Conservation (phyloP, 2,113 vertebrate species). For the Aldabrachelys gigantea region DNA sequence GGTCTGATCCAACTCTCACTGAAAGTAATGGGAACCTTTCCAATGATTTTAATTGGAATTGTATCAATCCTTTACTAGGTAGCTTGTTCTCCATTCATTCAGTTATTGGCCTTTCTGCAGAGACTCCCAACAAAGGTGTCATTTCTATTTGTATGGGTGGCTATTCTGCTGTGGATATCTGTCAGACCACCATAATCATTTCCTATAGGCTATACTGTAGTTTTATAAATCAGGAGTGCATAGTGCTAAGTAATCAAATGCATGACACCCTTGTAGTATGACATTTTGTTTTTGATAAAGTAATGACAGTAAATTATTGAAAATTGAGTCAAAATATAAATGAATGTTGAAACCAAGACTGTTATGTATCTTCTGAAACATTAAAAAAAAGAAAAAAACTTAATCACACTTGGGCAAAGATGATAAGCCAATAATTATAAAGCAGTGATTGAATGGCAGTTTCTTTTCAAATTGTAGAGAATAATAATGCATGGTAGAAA, state of each 20-base stretch:
- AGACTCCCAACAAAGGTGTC: not conserved
- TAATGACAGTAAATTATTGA: not conserved
- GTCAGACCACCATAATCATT: not conserved
- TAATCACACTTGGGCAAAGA: not conserved
- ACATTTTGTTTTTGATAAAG: not conserved
- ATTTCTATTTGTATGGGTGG: constrained; percentile 10
- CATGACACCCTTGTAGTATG: not conserved
- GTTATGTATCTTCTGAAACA: not conserved
- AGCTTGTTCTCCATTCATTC: not conserved
- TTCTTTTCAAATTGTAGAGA: not conserved
- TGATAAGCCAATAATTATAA: not conserved
- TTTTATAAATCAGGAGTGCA: not conserved
- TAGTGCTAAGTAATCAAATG: not conserved
- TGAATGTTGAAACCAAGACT: not conserved
- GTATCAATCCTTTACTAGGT: not conserved
- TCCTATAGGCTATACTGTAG: not conserved
- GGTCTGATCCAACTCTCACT: not conserved
- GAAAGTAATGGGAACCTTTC: not conserved
- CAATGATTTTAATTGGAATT: not conserved
- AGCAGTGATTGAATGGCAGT: not conserved
- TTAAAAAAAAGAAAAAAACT: not conserved
- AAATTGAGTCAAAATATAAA: not conserved
- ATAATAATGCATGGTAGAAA: not conserved
- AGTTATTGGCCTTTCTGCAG: not conserved
- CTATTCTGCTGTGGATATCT: not conserved